Conservation (phyloP, 2,888 invertebrate species). For the Operophtera brumata region DNA sequence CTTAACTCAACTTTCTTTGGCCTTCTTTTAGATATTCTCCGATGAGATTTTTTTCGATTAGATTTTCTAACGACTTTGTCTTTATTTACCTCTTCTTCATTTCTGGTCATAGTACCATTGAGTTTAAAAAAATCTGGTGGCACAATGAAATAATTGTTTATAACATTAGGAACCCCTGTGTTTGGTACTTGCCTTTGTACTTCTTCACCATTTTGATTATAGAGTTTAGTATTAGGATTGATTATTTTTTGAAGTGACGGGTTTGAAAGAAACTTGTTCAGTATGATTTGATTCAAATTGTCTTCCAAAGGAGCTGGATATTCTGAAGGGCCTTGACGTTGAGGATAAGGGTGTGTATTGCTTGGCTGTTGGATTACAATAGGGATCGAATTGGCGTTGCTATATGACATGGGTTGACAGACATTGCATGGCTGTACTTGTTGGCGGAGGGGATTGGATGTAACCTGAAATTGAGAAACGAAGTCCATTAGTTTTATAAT, state of each 20-base stretch:
- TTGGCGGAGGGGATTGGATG: conserved; percentile 43
- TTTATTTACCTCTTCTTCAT: not conserved
- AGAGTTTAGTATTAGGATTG: conserved; percentile 38
- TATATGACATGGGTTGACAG: conserved; percentile 26
- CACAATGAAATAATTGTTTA: conserved; percentile 51
- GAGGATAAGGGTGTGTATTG: conserved; percentile 38
- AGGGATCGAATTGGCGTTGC: conserved; percentile 21
- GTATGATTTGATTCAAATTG: conserved; percentile 38
- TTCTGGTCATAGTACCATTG: conserved; percentile 24
- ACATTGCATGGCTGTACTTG: conserved; percentile 24
- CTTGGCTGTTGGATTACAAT: conserved; percentile 28
- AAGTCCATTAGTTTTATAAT: not conserved
- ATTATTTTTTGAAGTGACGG: conserved; percentile 41
- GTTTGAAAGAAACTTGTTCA: conserved; percentile 43
- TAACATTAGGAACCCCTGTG: conserved; percentile 37
- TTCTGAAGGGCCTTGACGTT: conserved; percentile 37
- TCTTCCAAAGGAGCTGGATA: conserved; percentile 26
- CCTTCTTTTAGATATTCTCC: conserved; percentile 7
- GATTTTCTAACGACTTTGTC: not conserved
- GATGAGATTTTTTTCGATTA: not conserved
- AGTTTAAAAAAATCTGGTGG: conserved; percentile 40
- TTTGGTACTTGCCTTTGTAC: conserved; percentile 26
- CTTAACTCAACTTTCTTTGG: not conserved
- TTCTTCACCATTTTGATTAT: conserved; percentile 41
- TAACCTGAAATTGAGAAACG: conserved; percentile 47